phyloP scores from a whole-genome alignment of 35 echinoderm and acorn worm genomes.

The Strongylocentrotus purpuratus region DNA sequence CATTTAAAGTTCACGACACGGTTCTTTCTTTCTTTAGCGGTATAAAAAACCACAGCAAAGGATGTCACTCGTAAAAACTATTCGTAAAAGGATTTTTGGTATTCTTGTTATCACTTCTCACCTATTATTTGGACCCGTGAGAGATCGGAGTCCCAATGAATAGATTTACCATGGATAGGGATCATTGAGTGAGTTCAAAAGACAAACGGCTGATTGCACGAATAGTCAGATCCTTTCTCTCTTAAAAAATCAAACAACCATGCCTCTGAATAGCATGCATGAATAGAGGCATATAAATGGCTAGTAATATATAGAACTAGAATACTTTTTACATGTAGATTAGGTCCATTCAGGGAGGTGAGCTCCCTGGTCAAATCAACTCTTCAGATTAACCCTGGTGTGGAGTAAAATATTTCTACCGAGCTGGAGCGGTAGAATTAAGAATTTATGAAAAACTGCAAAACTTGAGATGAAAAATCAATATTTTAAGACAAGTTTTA shows the following conservation, averaged over 20 bases:
- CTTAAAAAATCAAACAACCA: neutral
- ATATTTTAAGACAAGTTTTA: no score
- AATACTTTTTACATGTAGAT: neutral
- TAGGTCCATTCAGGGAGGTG: no score
- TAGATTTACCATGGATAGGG: neutral
- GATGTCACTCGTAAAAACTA: conserved; percentile 2
- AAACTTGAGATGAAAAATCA: no score
- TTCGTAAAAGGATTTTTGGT: neutral
- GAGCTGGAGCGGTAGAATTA: no score
- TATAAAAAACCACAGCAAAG: neutral
- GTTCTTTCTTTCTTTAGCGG: neutral
- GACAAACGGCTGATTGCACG: conserved; percentile 15
- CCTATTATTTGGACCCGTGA: neutral
- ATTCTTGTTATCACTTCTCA: neutral
- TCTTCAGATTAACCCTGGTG: neutral
- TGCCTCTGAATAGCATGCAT: neutral
- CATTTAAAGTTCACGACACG: conserved; percentile 2
- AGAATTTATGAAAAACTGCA: no score
- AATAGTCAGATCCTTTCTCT: conserved; percentile 1
- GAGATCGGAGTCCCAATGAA: neutral
- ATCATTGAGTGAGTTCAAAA: conserved; percentile 5
- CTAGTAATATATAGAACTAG: neutral
- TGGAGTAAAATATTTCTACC: no score
- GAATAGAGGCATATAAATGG: neutral
- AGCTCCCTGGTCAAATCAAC: neutral